Percentiles rank a stretch among this genome's conserved stretches.
Evolutionary conservation across 2,113 vertebrate genomes (phyloP).

Genomic region (Rhynchomys soricoides): DNA sequence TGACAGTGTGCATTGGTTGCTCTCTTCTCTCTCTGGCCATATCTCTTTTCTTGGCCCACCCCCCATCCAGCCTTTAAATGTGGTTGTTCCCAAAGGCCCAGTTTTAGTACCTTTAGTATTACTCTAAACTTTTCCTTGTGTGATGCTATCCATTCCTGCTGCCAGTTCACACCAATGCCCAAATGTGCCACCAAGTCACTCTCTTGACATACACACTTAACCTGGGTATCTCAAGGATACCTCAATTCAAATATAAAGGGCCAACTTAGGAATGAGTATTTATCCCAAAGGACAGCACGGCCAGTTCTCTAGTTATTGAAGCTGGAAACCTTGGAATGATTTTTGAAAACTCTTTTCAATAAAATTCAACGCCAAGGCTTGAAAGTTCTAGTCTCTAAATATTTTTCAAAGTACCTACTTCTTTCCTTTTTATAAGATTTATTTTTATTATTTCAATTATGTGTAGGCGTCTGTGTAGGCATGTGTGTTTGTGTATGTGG

Average conservation of each 20-base stretch:
- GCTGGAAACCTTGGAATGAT: background rate
- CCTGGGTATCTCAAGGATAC: background rate
- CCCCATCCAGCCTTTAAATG: background rate
- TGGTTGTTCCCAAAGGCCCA: background rate
- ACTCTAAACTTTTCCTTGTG: background rate
- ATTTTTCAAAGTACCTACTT: background rate
- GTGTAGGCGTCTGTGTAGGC: background rate
- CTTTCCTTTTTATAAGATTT: background rate
- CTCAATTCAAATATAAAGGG: background rate
- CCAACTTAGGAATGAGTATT: background rate
- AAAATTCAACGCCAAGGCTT: background rate
- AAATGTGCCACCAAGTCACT: background rate
- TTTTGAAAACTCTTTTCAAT: background rate
- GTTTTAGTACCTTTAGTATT: background rate
- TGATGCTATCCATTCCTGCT: background rate
- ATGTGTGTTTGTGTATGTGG: too few species aligned
- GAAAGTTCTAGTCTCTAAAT: background rate
- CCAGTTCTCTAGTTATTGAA: background rate
- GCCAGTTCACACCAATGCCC: background rate
- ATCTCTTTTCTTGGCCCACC: background rate
- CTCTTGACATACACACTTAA: background rate
- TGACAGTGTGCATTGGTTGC: background rate
- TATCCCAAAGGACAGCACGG: background rate
- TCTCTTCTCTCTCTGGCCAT: background rate
- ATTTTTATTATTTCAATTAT: background rate